Evolutionary conservation across 1,140 invertebrate species (phyloP), one percentile per base, ranked within the genome.

Genomic region (Drosophila kohkoa): DNA sequence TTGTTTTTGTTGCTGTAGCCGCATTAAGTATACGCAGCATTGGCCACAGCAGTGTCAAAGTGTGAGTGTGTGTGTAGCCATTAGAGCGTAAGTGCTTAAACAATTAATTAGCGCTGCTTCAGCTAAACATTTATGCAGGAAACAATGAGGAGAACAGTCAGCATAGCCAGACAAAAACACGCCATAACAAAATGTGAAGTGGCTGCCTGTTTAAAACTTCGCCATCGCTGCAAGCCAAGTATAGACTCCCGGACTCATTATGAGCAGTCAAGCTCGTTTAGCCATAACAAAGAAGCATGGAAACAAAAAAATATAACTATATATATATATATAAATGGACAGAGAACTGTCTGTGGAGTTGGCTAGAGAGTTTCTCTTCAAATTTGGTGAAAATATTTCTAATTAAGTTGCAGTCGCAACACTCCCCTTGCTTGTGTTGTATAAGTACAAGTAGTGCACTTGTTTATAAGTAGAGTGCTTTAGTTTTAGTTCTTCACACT

Each of bases 91-190:
- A 86, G 86, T 86, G 68, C 78, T 86, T 79, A 77, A 79, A 79
- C 83, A 87, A 87, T 87, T 87, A 87, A 87, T 87, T 89, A 87
- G 80, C 85, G 65, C 68, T 72, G 74, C 75, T 88, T 57, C 58
- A 75, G 35, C 75, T 58, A 59, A 77, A 66, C 75, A 69, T 58
- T 68, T 73, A 72, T 72, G 69, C 52, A 63, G 45, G 32, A 59
- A 72, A 77, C 75, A 73, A 79, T 75, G 64, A 69, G 63, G 55
- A 62, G 52, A 38, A 38, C 7, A 8, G 35, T 10, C 32, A 32
- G 32, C 32, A 25, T 15, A 57, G 48, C 75, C 54, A 49, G 77
- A 76, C 62, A 62, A 86, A 75, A 82, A 81, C 51, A 25, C 15
- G 59, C 49, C 62, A 55, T 32, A 66, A 81, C 68, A 77, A 48